These are phyloP conservation scores for Psilanteris sp. DNA, from an alignment of 1,140 invertebrate species.

Conservation along the genomic window DNA sequence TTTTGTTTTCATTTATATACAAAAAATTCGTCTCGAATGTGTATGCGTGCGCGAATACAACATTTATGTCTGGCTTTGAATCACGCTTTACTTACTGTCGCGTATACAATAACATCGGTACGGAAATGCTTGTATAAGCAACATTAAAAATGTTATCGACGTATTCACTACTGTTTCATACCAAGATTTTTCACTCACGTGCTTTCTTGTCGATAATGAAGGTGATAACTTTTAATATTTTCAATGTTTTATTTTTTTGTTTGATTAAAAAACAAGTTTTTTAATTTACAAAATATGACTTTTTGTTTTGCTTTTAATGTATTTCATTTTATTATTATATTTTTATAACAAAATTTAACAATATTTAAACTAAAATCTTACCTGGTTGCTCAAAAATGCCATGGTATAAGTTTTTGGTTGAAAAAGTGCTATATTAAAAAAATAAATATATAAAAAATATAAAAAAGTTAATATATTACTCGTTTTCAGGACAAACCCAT, in stretches of 20 bases:
- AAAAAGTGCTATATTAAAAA: no score
- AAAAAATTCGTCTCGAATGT: no score
- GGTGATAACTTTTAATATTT: constrained; percentile 65
- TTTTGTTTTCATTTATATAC: no score
- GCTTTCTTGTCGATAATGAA: constrained; percentile 54
- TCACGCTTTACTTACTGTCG: constrained; percentile 26
- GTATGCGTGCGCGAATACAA: not conserved
- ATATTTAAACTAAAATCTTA: no score
- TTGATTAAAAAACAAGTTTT: no score
- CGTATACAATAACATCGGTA: not conserved
- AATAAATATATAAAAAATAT: no score
- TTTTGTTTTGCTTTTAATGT: no score
- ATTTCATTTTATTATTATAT: no score
- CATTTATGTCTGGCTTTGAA: constrained; percentile 26
- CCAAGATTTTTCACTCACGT: constrained; percentile 60
- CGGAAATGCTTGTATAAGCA: not conserved
- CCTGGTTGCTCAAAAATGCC: constrained; percentile 8
- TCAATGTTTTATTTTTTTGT: not conserved
- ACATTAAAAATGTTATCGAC: constrained; percentile 7
- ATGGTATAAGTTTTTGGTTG: constrained; percentile 7
- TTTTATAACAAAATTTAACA: no score
- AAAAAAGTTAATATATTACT: constrained; percentile 49
- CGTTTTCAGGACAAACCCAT: constrained; percentile 75
- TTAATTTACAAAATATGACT: no score
- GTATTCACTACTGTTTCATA: constrained; percentile 44